Base-by-base conservation (phyloP, 2,888 invertebrate genomes). In the Zygaena filipendulae region DNA sequence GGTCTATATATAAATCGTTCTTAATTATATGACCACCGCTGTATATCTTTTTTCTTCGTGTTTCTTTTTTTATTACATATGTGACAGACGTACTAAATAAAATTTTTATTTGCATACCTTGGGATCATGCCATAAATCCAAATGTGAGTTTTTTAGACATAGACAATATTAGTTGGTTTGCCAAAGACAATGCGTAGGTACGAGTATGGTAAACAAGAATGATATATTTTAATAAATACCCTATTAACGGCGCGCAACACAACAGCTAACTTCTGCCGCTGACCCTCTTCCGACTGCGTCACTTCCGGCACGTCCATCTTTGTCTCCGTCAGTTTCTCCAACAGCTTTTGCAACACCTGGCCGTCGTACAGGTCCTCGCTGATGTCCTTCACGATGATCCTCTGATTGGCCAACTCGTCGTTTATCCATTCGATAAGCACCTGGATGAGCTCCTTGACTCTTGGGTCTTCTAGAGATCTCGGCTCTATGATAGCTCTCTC, bases 321-420 rank as follows among this genome's bases (percentile, higher is more conserved):
- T 27, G 90, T 88, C 11, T 89, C 87, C 0, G 95, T 92, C 24
- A 97, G 74, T 61, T 93, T 94, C 63, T 97, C 95, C 49, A 87
- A 68, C 2, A 88, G 60, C 51, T 88, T 88, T 47, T 88, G 88
- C 23, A 88, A 59, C 3, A 77, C 74, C 80, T 98, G 97, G 0
- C 98, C 98, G 82, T 99, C 98, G 68, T 96, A 99, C 41, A 99
- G 82, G 77, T 99, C 98, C 67, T 98, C 97, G 43, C 93, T 93
- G 24, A 99, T 87, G 49, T 95, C 90, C 68, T 97, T 94, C 0
- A 99, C 97, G 49, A 99, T 97, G 39, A 99, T 99, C 52, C 99
- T 84, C 51, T 98, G 95, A 40, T 91, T 87, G 0, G 97, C 97
- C 29, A 99, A 79, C 66, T 97, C 98, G 77, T 98, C 97, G 67